Conservation (phyloP, 1,140 invertebrate species). For the Drosophila mauritiana region DNA sequence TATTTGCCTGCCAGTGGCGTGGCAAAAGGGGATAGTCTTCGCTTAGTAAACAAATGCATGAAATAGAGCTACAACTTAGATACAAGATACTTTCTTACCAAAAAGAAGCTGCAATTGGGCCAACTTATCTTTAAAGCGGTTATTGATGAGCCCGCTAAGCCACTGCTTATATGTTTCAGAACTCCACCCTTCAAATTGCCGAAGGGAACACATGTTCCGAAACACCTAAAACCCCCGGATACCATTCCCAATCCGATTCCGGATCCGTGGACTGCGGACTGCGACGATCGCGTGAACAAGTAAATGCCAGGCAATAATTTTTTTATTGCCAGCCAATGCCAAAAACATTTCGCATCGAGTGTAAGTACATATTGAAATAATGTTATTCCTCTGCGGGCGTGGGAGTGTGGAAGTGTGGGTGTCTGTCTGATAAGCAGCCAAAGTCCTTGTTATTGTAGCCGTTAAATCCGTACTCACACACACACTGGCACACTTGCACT, state of each 20-base stretch:
- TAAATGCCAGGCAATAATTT: constrained; percentile 74
- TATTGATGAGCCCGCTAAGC: background rate
- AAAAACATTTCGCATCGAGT: constrained; percentile 70
- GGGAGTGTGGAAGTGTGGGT: constrained; percentile 12
- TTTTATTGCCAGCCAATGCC: constrained; percentile 68
- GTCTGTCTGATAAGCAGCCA: constrained; percentile 66
- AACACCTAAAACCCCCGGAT: constrained; percentile 62
- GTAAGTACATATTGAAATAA: constrained; percentile 72
- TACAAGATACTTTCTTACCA: background rate
- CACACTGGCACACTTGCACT: background rate
- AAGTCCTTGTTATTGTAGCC: constrained; percentile 68
- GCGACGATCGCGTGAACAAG: constrained; percentile 59
- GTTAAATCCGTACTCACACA: constrained; percentile 57
- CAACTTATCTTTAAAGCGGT: no score
- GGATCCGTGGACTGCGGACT: constrained; percentile 9
- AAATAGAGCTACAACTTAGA: background rate
- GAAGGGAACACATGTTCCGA: constrained; percentile 67
- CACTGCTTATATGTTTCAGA: background rate
- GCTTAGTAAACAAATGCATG: background rate
- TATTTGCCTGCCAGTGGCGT: constrained; percentile 5
- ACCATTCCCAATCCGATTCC: background rate
- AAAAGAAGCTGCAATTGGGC: background rate
- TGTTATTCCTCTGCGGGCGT: constrained; percentile 32
- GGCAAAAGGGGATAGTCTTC: background rate
- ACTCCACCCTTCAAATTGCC: background rate